A percentile compares a stretch with the other conserved stretches of the same genome.
Conservation (phyloP, 1,140 invertebrate genomes). For the Drosophila melanogaster region Release_6_plus_ISO1_MT NT_033777.3:7007001-7007500, state of each 20-base stretch:
- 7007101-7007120: slow-evolving; percentile 73
- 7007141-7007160: slow-evolving; percentile 79
- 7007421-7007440: neutral
- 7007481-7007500: no score
- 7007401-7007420: neutral
- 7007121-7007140: slow-evolving; percentile 79
- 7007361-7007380: neutral
- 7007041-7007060: slow-evolving; percentile 65
- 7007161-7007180: slow-evolving; percentile 26
- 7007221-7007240: slow-evolving; percentile 8
- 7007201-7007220: slow-evolving; percentile 64
- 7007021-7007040: slow-evolving; percentile 45
- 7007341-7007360: neutral
- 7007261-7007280: slow-evolving; percentile 77
- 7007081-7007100: slow-evolving; percentile 29
- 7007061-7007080: slow-evolving; percentile 37
- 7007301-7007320: slow-evolving; percentile 21
- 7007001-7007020: slow-evolving; percentile 34
- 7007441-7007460: no score
- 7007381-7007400: slow-evolving; percentile 3
- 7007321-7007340: slow-evolving; percentile 1
- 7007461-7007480: no score
- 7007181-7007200: slow-evolving; percentile 49
- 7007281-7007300: slow-evolving; percentile 36
- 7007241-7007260: slow-evolving; percentile 31